phyloP scores from a whole-genome alignment of 2,113 vertebrate genomes.

The Oreochromis niloticus region DNA sequence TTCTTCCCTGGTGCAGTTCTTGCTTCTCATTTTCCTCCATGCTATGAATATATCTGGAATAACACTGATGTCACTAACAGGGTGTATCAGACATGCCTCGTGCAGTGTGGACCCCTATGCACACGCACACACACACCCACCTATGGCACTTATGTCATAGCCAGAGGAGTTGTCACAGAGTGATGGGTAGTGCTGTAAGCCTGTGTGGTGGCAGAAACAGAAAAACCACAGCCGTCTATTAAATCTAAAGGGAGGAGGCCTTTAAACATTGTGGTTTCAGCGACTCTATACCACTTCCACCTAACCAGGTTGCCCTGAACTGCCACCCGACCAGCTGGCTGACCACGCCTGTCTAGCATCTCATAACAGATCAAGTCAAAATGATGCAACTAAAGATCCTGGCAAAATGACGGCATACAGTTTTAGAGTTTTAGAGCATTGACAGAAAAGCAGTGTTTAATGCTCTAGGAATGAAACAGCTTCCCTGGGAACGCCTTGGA shows the following conservation, averaged over 20 bases:
- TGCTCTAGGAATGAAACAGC: neutral
- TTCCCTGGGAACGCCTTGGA: neutral
- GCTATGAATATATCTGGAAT: constrained; percentile 45
- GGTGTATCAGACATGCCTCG: neutral
- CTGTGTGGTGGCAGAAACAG: neutral
- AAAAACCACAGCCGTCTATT: neutral
- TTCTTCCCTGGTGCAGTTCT: neutral
- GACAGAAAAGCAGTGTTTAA: neutral
- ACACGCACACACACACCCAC: neutral
- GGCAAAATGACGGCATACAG: neutral
- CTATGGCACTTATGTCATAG: constrained; percentile 2
- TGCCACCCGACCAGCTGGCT: neutral
- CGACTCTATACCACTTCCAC: neutral
- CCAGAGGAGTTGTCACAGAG: neutral
- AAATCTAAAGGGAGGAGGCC: constrained; percentile 21
- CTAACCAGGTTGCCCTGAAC: constrained; percentile 2
- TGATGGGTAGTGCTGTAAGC: neutral
- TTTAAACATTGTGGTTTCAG: constrained; percentile 30
- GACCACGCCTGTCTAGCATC: constrained; percentile 35
- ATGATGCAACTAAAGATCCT: neutral
- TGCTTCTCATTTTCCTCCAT: neutral
- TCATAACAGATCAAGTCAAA: neutral
- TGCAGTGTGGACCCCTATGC: neutral
- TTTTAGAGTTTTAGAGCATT: neutral
- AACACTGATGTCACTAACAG: constrained; percentile 48